These are phyloP conservation scores for Probosciger aterrimus DNA, from an alignment of 2,113 vertebrate genomes.

Conservation along the genomic window DNA sequence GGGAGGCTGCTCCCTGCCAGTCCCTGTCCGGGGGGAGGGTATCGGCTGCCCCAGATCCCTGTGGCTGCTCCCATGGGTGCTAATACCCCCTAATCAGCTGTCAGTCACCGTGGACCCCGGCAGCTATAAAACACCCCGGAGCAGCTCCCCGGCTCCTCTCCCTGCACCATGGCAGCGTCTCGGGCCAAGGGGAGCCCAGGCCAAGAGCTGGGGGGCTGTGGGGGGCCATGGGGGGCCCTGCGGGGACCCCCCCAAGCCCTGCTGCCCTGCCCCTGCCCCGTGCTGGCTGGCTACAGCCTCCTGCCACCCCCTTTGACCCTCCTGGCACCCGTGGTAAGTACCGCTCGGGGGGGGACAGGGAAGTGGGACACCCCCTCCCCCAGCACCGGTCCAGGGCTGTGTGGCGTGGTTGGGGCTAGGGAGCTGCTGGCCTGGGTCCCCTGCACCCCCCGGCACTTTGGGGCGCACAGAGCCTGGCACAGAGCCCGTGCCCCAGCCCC, in stretches of 20 bases:
- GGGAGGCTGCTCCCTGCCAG: background rate
- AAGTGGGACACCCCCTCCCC: too few relatives aligned
- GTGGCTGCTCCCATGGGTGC: background rate
- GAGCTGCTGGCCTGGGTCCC: background rate
- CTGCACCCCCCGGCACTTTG: accelerated
- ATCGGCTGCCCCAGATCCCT: background rate
- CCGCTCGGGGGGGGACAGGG: accelerated
- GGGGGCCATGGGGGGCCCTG: background rate
- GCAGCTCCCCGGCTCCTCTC: background rate
- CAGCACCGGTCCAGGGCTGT: background rate
- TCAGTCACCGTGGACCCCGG: background rate
- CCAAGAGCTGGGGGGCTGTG: background rate
- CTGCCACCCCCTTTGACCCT: background rate
- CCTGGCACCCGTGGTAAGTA: constrained; percentile 29
- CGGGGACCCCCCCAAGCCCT: background rate
- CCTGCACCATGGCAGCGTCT: constrained; percentile 22
- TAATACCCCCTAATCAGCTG: constrained; percentile 55
- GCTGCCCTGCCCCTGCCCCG: background rate
- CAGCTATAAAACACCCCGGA: background rate
- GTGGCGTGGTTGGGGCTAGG: background rate
- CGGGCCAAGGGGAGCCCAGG: background rate
- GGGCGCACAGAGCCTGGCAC: accelerated
- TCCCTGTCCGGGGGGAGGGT: background rate
- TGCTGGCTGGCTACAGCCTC: background rate
- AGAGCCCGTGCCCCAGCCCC: too few relatives aligned